These are phyloP conservation scores for Drosophila lacicola DNA, from an alignment of 2,888 invertebrate genomes.

Conservation along the genomic window DNA sequence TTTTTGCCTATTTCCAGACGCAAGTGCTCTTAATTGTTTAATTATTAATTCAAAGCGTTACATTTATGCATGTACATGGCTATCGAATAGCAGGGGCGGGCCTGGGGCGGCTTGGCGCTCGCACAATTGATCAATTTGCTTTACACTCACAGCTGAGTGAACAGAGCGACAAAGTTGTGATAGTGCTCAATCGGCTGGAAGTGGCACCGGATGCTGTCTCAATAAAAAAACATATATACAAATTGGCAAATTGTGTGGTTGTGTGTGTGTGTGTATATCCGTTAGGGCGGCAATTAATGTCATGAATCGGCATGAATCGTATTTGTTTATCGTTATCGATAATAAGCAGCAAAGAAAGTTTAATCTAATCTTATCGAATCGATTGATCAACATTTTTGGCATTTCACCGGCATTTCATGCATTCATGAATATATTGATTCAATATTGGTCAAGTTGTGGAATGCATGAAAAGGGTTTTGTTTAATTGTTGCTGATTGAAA, in stretches of 20 bases:
- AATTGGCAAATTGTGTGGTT: slow-evolving; percentile 22
- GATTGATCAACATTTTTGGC: slow-evolving; percentile 1
- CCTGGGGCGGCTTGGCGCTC: slow-evolving; percentile 12
- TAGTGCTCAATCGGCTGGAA: slow-evolving; percentile 57
- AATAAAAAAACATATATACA: slow-evolving; percentile 20
- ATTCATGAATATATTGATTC: slow-evolving; percentile 12
- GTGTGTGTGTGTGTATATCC: neutral
- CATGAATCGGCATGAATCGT: neutral
- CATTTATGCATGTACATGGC: neutral
- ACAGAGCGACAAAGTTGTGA: slow-evolving; percentile 29
- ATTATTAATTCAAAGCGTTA: slow-evolving; percentile 17
- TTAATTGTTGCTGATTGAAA: slow-evolving; percentile 61
- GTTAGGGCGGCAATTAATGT: neutral
- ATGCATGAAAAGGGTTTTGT: slow-evolving; percentile 57
- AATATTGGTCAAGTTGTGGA: neutral
- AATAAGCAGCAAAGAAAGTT: slow-evolving; percentile 24
- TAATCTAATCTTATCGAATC: slow-evolving; percentile 35
- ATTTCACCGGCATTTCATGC: slow-evolving; percentile 4
- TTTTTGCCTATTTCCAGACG: slow-evolving; percentile 17
- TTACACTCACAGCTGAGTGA: slow-evolving; percentile 50
- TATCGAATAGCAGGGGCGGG: slow-evolving; percentile 10
- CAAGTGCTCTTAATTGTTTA: slow-evolving; percentile 18
- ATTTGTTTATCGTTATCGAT: slow-evolving; percentile 12
- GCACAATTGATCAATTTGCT: slow-evolving; percentile 56
- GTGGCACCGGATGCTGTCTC: slow-evolving; percentile 53